These are phyloP conservation scores for Mesorhabditis spiculigera DNA, from an alignment of 2,888 invertebrate genomes.

Conservation along the genomic window DNA sequence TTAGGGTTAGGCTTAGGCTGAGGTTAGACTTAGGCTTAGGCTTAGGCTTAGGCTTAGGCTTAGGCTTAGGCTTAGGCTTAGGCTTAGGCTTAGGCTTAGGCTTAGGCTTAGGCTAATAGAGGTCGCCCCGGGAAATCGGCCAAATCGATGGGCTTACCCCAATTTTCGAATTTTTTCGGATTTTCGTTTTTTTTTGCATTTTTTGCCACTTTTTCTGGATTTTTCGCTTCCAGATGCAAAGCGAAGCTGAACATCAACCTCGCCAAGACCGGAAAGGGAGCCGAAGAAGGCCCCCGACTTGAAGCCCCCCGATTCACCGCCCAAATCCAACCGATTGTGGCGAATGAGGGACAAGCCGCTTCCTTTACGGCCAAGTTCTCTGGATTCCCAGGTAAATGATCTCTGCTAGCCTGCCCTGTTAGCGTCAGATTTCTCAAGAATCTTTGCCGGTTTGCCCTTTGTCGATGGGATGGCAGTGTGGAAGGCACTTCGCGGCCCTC, in stretches of 20 bases:
- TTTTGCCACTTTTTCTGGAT: no score
- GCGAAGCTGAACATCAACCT: conserved; percentile 74
- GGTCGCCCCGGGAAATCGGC: no score
- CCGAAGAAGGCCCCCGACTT: conserved; percentile 51
- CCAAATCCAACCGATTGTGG: conserved; percentile 79
- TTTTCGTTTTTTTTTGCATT: no score
- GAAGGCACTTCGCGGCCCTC: neutral
- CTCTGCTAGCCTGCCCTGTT: no score
- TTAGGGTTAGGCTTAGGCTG: no score
- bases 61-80: no score
- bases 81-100: no score
- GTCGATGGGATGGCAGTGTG: neutral
- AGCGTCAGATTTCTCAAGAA: no score
- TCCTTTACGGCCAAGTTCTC: conserved; percentile 68
- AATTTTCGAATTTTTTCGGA: conserved; percentile 60
- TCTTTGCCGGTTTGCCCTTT: neutral
- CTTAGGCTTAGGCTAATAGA: no score
- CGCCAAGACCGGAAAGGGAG: conserved; percentile 52
- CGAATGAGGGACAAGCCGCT: conserved; percentile 86
- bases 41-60: no score
- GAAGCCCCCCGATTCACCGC: conserved; percentile 72
- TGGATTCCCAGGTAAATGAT: conserved; percentile 48
- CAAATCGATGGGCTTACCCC: neutral
- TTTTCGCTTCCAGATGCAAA: conserved; percentile 68
- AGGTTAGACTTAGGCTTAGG: no score